Evolutionary conservation across 2,797 vertebrate species (phyloP).

Genomic region (Anomalospiza imberbis): DNA sequence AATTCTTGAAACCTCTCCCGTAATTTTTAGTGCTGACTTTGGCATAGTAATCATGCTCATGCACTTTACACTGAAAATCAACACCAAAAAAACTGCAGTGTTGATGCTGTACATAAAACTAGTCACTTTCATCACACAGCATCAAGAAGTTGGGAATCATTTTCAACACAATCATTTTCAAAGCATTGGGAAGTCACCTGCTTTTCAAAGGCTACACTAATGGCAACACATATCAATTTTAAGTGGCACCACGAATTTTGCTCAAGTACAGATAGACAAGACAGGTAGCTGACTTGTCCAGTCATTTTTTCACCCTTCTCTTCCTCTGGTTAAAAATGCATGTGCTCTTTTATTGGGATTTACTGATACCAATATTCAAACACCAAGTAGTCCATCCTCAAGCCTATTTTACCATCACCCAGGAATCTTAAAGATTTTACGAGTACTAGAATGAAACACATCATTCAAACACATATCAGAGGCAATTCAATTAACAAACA

Average conservation of each 20-base stretch:
- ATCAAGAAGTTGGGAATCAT: background rate
- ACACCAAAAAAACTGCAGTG: background rate
- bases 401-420: background rate
- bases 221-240: background rate
- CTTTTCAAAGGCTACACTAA: background rate
- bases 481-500: background rate
- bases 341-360: background rate
- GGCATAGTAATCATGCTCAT: background rate
- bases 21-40: background rate
- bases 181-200: background rate
- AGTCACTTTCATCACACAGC: background rate
- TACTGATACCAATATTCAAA: background rate
- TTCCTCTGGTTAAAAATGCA: background rate
- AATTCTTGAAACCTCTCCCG: background rate
- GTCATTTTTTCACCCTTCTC: background rate
- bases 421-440: background rate
- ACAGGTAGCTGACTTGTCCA: background rate
- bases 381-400: background rate
- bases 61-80: background rate
- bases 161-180: background rate
- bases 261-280: background rate
- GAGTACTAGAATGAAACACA: background rate
- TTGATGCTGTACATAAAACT: background rate
- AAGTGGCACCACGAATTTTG: background rate
- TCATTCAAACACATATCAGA: background rate